Evolutionary conservation across 2,888 invertebrate species (phyloP).

Genomic region (Altica lythri): DNA sequence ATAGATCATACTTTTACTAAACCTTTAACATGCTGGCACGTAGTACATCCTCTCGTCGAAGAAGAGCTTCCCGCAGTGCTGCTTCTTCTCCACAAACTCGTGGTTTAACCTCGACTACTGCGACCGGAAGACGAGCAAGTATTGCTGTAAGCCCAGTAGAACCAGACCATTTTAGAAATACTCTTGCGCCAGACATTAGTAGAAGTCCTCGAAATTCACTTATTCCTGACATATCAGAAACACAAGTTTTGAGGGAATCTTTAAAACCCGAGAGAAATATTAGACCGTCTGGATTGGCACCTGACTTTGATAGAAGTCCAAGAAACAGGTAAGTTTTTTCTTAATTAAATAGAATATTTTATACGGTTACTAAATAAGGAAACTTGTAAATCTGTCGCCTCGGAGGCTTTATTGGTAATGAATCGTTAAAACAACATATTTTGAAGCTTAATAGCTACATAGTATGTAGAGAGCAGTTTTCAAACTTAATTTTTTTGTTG

Average conservation of each 20-base stretch:
- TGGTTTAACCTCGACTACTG: conserved; percentile 57
- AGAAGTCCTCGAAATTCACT: conserved; percentile 58
- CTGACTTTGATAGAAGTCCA: conserved; percentile 62
- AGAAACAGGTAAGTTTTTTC: conserved; percentile 37
- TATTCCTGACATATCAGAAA: conserved; percentile 57
- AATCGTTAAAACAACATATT: too few species aligned
- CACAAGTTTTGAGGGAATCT: conserved; percentile 51
- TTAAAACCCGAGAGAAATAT: conserved; percentile 58
- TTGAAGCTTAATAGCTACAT: too few species aligned
- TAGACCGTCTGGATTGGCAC: conserved; percentile 60
- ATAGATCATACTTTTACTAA: background rate
- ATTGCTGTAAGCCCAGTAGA: conserved; percentile 47
- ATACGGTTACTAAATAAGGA: too few species aligned
- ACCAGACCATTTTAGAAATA: conserved; percentile 43
- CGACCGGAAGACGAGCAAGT: conserved; percentile 54
- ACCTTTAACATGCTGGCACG: conserved; percentile 64
- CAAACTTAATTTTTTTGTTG: too few species aligned
- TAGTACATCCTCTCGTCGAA: conserved; percentile 67
- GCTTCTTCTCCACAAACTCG: conserved; percentile 69
- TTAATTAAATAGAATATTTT: too few species aligned
- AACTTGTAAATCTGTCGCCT: too few species aligned
- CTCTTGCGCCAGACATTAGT: conserved; percentile 54
- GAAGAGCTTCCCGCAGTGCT: conserved; percentile 69
- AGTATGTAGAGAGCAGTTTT: too few species aligned
- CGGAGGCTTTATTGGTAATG: too few species aligned